Evolutionary conservation across 2,113 vertebrate species (phyloP).

Genomic region (Eubucco bourcierii): DNA sequence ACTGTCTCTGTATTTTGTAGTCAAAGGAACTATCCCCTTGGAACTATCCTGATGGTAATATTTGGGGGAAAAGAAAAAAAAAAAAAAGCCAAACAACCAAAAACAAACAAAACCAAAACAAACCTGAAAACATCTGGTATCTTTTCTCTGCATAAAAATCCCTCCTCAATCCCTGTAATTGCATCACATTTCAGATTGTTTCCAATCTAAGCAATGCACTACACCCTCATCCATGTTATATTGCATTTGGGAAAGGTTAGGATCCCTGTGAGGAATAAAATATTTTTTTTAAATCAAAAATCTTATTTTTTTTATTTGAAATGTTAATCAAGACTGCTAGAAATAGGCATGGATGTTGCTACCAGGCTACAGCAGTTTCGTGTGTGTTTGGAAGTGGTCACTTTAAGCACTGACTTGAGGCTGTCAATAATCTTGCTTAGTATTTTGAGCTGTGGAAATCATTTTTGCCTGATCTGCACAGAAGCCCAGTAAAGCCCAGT

Average conservation of each 20-base stretch:
- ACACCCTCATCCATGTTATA: background rate
- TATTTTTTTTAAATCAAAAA: background rate
- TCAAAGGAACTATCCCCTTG: slow-evolving; percentile 7
- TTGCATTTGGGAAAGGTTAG: background rate
- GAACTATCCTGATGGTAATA: background rate
- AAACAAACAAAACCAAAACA: no score
- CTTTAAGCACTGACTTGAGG: background rate
- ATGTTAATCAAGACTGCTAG: background rate
- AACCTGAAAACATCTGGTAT: background rate
- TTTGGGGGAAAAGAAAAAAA: background rate
- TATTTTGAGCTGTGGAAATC: background rate
- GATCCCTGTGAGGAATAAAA: background rate
- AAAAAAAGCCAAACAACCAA: no score
- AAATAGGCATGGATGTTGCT: background rate
- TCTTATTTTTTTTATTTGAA: background rate
- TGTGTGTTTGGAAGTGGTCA: background rate
- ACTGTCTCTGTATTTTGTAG: background rate
- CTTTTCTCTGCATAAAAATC: background rate
- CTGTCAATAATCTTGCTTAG: background rate
- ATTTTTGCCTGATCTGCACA: background rate
- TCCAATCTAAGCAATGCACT: background rate
- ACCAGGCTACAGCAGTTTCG: background rate
- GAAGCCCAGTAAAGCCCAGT: background rate
- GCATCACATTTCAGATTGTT: background rate
- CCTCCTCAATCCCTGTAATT: background rate